Evolutionary conservation across 2,888 invertebrate genomes (phyloP), one percentile per base, ranked within the genome.

Genomic region (Holacanthella duospinosa): DNA sequence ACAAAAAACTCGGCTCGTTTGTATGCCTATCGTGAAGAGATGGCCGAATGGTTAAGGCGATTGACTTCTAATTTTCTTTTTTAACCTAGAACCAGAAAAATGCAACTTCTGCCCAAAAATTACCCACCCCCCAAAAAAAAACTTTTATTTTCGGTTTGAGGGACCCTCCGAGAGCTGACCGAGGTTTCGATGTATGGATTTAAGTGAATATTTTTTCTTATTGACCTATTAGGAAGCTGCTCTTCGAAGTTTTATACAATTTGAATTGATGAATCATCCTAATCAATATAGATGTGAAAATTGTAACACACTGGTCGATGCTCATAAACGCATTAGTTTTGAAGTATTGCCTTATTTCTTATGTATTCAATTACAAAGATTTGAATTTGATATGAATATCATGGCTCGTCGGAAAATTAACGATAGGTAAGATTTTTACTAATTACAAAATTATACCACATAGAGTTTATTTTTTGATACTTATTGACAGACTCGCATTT

Each of bases 201-300:
- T n/a, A n/a, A n/a, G 16, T 56, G 28, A 29, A 48, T 43, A 36
- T 65, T 76, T 77, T 43, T n/a, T n/a, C n/a, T n/a, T n/a, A n/a
- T n/a, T n/a, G n/a, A n/a, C n/a, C n/a, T n/a, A n/a, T n/a, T 74
- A 85, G 84, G 88, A 87, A 76, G 89, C 91, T 79, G 91, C 92
- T 1, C 76, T 93, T 67, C 79, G 83, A 67, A 90, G 88, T 0
- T 93, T 92, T 77, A 87, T 90, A 1, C 85, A 87, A 72, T 88
- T 89, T 0, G 93, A 93, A 79, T 85, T 85, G 2, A 80, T 93
- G 36, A 86, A 89, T 66, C 91, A 83, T 27, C 85, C 85, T 74
- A 92, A 93, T 79, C 89, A 92, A 78, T 93, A 93, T 78, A 83
- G 84, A 75, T 93, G 93, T 78, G 89, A 89, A 73, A 85, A 85